Percentiles rank a stretch among this genome's conserved stretches.
Evolutionary conservation across 1,140 invertebrate genomes (phyloP).

Genomic region (Zaprionus capensis): DNA sequence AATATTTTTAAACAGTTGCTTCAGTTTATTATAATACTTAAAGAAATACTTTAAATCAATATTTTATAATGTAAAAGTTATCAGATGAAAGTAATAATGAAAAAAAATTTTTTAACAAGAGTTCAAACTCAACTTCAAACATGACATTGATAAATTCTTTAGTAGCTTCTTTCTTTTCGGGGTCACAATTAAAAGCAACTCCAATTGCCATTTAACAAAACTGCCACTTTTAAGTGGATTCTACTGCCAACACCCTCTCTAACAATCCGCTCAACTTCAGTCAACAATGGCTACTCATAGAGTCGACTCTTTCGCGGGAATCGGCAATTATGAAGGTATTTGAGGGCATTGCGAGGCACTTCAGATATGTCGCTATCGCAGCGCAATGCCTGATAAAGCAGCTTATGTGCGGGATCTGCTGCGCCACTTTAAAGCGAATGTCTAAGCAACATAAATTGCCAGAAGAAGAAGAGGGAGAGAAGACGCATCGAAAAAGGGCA

Average conservation of each 20-base stretch:
- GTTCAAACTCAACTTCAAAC: too few species aligned
- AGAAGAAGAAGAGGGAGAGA: not conserved
- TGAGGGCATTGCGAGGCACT: slow-evolving; percentile 5
- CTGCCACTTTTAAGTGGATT: not conserved
- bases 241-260: not conserved
- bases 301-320: slow-evolving; percentile 4
- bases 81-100: too few species aligned
- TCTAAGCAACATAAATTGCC: slow-evolving; percentile 64
- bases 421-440: slow-evolving; percentile 58
- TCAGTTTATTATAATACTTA: too few species aligned
- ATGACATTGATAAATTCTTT: too few species aligned
- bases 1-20: too few species aligned
- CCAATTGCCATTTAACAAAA: not conserved
- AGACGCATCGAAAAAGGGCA: not conserved
- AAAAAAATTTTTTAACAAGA: too few species aligned
- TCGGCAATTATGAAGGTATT: slow-evolving; percentile 46
- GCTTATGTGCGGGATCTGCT: slow-evolving; percentile 50
- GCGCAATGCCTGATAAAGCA: slow-evolving; percentile 45
- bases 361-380: not conserved
- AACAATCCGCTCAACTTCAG: not conserved
- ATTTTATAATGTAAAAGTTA: too few species aligned
- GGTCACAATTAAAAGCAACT: too few species aligned
- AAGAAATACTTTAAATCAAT: too few species aligned
- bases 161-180: too few species aligned
- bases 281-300: not conserved